phyloP scores from a whole-genome alignment of 1,140 invertebrate genomes.

The Caerostris extrusa region DNA sequence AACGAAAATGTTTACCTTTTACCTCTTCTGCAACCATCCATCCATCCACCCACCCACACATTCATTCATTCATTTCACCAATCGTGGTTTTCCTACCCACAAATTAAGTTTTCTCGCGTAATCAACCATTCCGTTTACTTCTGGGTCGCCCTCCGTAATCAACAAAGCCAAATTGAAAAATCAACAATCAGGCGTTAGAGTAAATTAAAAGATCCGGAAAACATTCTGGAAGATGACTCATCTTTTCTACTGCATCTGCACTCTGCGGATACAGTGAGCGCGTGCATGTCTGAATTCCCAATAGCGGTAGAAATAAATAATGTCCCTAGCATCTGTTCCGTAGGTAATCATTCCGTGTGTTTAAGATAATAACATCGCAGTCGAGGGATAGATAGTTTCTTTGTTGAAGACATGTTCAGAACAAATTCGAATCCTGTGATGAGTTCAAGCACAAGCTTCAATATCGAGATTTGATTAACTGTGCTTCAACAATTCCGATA shows the following conservation, averaged over 20 bases:
- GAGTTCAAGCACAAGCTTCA: not conserved
- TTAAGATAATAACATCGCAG: not conserved
- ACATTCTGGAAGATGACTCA: constrained; percentile 1
- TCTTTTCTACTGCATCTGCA: not conserved
- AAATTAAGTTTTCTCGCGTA: constrained; percentile 36
- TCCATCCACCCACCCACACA: not conserved
- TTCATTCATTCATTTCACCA: not conserved
- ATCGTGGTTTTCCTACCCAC: constrained; percentile 1
- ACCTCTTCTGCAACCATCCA: not conserved
- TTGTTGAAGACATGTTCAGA: not conserved
- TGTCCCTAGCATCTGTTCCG: constrained; percentile 2
- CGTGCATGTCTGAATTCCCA: not conserved
- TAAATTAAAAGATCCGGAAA: constrained; percentile 42
- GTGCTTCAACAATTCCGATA: too few relatives aligned
- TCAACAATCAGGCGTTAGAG: constrained; percentile 34
- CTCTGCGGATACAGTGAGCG: not conserved
- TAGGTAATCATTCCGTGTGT: not conserved
- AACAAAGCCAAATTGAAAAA: constrained; percentile 35
- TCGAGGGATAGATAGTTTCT: not conserved
- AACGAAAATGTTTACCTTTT: constrained; percentile 32
- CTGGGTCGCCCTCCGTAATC: constrained; percentile 26
- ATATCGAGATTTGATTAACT: too few relatives aligned
- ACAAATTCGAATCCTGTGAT: not conserved
- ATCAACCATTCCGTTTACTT: constrained; percentile 39
- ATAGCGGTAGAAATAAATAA: constrained; percentile 21